Conservation (phyloP, 2,797 vertebrate species). For the Falco concolor region DNA sequence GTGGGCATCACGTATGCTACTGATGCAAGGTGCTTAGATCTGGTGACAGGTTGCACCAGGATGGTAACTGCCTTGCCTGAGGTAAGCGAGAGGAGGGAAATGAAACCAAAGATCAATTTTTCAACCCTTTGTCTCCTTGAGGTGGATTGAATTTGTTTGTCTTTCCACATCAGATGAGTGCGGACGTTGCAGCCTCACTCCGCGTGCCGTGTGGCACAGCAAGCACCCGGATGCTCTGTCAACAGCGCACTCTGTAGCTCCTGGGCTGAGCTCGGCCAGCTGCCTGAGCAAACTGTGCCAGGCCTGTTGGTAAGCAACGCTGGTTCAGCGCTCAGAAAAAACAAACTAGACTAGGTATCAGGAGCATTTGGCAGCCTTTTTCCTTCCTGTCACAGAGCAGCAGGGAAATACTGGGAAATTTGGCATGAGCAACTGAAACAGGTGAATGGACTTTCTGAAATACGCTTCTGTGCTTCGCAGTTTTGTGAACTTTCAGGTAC, state of each 20-base stretch:
- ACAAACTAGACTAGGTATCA: neutral
- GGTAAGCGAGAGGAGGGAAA: neutral
- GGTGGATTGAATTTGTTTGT: neutral
- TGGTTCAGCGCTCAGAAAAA: neutral
- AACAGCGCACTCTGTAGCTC: neutral
- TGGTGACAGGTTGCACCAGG: neutral
- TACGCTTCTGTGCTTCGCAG: neutral
- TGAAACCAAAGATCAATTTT: neutral
- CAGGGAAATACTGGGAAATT: neutral
- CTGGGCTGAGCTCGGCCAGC: neutral
- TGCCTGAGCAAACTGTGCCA: neutral
- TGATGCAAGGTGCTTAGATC: neutral
- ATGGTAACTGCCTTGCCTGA: neutral
- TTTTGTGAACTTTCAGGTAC: neutral
- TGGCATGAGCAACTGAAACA: neutral
- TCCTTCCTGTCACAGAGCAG: neutral
- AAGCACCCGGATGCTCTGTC: neutral
- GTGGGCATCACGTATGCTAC: rapidly evolving
- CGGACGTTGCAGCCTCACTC: neutral
- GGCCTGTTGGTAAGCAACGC: neutral
- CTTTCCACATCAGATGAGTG: neutral
- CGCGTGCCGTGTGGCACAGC: rapidly evolving
- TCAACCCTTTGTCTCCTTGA: neutral
- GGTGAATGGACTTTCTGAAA: neutral
- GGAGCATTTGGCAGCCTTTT: neutral